Evolutionary conservation across 2,888 invertebrate species (phyloP).

Genomic region (Baronia brevicornis): DNA sequence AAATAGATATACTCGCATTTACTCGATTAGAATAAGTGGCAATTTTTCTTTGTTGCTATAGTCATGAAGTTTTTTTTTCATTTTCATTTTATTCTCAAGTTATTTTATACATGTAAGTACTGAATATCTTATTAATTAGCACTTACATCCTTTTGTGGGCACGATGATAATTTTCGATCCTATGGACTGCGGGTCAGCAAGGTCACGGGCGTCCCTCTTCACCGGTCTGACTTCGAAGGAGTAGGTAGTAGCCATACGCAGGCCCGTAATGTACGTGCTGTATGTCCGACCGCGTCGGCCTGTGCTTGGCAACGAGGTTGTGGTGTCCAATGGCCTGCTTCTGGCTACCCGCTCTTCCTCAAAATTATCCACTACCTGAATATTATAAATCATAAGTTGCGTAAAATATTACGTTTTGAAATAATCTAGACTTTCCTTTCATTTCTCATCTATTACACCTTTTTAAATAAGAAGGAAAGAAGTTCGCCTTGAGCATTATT

Average conservation of each 20-base stretch:
- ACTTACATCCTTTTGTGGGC: constrained; percentile 90
- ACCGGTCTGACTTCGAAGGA: constrained; percentile 83
- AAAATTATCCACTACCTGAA: constrained; percentile 52
- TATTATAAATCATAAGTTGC: constrained; percentile 12
- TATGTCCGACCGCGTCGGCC: constrained; percentile 56
- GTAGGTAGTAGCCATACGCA: constrained; percentile 89
- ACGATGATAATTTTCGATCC: constrained; percentile 83
- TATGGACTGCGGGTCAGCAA: constrained; percentile 70
- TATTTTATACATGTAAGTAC: background rate
- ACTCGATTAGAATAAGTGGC: no score
- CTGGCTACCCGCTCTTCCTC: constrained; percentile 42
- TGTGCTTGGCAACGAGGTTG: constrained; percentile 28
- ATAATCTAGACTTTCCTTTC: no score
- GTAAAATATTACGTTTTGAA: no score
- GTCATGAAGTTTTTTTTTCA: no score
- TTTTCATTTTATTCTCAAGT: background rate
- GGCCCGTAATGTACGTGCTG: constrained; percentile 78
- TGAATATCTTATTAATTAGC: constrained; percentile 6
- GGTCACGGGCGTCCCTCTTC: constrained; percentile 66
- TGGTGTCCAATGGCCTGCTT: constrained; percentile 26
- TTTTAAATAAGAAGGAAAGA: no score
- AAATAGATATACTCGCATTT: no score
- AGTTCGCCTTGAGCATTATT: no score
- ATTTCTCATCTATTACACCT: no score
- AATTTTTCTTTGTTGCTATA: no score